Evolutionary conservation across 37 sponge, comb jelly and placozoan genomes (phyloP), one percentile per base, ranked within the genome.

Genomic region (Diacarnus erythraeanus): DNA sequence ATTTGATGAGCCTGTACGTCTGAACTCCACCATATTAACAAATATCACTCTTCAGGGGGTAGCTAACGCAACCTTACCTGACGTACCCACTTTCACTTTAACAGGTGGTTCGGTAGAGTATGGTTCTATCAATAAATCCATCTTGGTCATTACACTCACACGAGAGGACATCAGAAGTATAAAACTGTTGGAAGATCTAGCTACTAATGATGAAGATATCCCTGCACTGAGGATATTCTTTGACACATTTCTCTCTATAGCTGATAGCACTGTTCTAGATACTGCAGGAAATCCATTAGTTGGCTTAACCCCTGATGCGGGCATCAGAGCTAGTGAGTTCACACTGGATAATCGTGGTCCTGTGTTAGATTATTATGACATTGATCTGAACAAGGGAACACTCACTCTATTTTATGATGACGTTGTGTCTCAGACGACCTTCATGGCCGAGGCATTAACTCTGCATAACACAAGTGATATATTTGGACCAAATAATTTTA

Each of bases 1-100:
- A 8, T 96, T 96, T 42, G 83, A 87, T 84, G 97, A 96, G 73
- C 97, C 97, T 6, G 88, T 96, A 1, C 71, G 83, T 57, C 38
- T 90, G 38, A 90, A 78, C 59, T 71, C 84, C 33, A 83, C 88
- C 37, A 77, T 78, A 1, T 74, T 71, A 41, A 74, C 81, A 3
- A 64, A 42, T 37, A 83, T 96, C 23, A 90, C 91, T 12, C 73
- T 96, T 18, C 94, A 92, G 44, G 59, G 70, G 1, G n/a, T 57
- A 20, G 31, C 70, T 8, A 72, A 72, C 20, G 60, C 44, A 8
- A 66, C 88, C 72, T 42, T 84, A 18, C 5, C 57, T 27, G 57
- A n/a, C 30, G 30, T 72, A 31, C 59, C 64, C 22, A n/a, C 34
- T 9, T 74, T 83, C 65, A 90, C 85, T 22, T 86, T 96, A n/a